A percentile compares a stretch with the other conserved stretches of the same genome.
phyloP scores from a whole-genome alignment of 2,888 invertebrate genomes.

The Nymphalis c-album region DNA sequence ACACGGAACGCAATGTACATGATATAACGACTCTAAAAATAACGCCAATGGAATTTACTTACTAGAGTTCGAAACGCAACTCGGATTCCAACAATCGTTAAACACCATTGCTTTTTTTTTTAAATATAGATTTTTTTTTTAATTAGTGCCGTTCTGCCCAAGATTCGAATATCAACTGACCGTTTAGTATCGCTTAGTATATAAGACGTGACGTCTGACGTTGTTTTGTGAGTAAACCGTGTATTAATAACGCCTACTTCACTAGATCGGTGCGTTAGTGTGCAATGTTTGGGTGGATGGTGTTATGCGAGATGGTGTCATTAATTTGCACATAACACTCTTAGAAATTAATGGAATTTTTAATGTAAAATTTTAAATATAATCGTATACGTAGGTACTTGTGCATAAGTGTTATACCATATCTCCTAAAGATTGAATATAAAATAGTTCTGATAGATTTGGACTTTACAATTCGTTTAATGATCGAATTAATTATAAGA shows the following conservation, averaged over 20 bases:
- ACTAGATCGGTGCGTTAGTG: constrained; percentile 39
- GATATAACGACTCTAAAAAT: not conserved
- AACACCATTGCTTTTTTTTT: constrained; percentile 59
- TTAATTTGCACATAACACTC: not conserved
- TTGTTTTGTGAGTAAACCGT: constrained; percentile 49
- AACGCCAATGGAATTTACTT: constrained; percentile 41
- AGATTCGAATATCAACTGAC: constrained; percentile 28
- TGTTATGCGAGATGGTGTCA: constrained; percentile 28
- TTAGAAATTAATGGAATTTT: not conserved
- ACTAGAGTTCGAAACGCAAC: constrained; percentile 49
- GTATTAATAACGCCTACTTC: constrained; percentile 70
- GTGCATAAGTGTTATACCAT: too few relatives aligned
- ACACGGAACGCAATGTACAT: not conserved
- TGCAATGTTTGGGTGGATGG: constrained; percentile 34
- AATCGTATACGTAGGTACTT: too few relatives aligned
- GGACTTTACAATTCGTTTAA: too few relatives aligned
- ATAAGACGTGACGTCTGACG: constrained; percentile 18
- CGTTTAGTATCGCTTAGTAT: constrained; percentile 22
- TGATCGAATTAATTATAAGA: too few relatives aligned
- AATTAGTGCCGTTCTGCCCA: not conserved
- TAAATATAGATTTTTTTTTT: not conserved
- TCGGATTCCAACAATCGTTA: constrained; percentile 67
- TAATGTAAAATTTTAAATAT: not conserved
- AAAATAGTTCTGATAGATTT: too few relatives aligned
- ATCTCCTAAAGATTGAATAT: too few relatives aligned